Evolutionary conservation across 2,888 invertebrate species (phyloP).

Genomic region (Ceratothoa steindachneri): DNA sequence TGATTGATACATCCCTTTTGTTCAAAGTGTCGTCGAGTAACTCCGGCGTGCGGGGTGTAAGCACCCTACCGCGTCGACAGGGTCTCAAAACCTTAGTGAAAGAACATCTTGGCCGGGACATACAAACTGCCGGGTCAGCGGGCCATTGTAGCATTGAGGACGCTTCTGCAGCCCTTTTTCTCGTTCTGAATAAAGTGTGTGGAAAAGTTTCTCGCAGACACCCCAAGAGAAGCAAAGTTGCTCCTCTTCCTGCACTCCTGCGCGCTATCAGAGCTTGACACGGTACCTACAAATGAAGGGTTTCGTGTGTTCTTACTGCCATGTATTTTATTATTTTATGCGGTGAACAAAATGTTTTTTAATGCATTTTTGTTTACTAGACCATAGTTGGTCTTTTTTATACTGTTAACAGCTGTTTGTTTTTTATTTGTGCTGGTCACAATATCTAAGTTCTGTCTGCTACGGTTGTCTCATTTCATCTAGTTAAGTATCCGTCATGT

Average conservation of each 20-base stretch:
- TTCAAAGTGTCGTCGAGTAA: conserved; percentile 50
- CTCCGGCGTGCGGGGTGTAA: not conserved
- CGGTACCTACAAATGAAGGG: not conserved
- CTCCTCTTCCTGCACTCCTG: not conserved
- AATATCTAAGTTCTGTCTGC: not conserved
- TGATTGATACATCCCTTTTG: conserved; percentile 55
- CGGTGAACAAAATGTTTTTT: not conserved
- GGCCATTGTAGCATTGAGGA: conserved; percentile 57
- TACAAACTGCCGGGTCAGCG: conserved; percentile 53
- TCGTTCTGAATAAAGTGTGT: conserved; percentile 51
- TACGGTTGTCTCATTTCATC: no score
- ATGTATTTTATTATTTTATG: no score
- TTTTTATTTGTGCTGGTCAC: not conserved
- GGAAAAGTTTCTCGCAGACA: not conserved
- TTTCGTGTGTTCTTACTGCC: not conserved
- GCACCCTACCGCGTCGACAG: conserved; percentile 53
- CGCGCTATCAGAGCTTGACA: not conserved
- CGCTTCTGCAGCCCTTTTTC: conserved; percentile 54
- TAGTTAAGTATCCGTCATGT: no score
- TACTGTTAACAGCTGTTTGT: not conserved
- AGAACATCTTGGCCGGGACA: conserved; percentile 53
- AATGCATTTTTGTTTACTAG: not conserved
- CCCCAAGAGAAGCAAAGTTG: not conserved
- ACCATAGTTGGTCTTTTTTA: not conserved
- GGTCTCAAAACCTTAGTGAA: conserved; percentile 53